Conservation (phyloP, 2,113 vertebrate genomes). For the Furnarius figulus region DNA sequence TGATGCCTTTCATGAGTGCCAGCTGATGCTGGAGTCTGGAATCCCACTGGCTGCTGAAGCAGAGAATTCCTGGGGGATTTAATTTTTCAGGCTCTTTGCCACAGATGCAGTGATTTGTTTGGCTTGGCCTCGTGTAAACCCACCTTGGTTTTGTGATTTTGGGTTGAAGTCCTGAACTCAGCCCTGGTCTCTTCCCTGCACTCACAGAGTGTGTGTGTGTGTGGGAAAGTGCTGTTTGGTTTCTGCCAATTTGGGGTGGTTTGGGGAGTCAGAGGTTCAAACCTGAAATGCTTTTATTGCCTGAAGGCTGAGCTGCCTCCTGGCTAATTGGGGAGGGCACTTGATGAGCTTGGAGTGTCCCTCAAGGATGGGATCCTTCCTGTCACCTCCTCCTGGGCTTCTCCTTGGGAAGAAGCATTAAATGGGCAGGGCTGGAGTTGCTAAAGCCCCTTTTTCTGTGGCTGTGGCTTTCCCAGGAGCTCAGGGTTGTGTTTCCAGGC, state of each 20-base stretch:
- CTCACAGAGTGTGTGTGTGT: neutral
- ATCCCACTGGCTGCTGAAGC: neutral
- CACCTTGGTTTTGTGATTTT: neutral
- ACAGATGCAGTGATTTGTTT: neutral
- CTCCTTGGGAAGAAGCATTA: neutral
- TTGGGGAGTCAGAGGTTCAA: neutral
- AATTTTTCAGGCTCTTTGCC: neutral
- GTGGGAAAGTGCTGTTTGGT: neutral
- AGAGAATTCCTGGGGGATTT: neutral
- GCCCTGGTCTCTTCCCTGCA: neutral
- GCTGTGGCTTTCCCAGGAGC: neutral
- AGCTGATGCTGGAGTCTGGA: neutral
- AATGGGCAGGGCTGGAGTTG: neutral
- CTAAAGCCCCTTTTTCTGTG: rapidly evolving
- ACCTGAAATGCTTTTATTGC: neutral
- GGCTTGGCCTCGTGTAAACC: neutral
- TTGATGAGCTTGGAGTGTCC: neutral
- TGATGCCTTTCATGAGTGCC: neutral
- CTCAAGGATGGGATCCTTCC: neutral
- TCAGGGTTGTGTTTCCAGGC: neutral
- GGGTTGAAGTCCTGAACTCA: neutral
- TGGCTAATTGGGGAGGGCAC: neutral
- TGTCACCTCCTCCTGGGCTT: neutral
- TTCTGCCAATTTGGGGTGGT: neutral
- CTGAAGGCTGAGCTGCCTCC: neutral